Percentiles rank a stretch among this genome's conserved stretches.
Conservation (phyloP, 37 sponge, comb jelly and placozoan genomes). For the Axinella damicornis region DNA sequence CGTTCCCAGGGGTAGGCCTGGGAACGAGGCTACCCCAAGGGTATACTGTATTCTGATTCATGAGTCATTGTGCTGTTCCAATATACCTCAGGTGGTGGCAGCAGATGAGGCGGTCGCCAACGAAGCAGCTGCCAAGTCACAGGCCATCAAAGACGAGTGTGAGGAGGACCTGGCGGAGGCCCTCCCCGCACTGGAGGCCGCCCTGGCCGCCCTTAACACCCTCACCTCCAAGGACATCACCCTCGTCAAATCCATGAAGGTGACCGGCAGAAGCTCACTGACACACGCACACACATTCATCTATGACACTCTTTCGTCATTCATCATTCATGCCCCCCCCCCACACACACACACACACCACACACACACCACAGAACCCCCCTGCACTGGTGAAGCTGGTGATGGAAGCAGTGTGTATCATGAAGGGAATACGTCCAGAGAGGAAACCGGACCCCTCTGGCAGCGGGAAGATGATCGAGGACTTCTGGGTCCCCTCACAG, state of each 20-base stretch:
- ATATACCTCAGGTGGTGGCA: constrained; percentile 83
- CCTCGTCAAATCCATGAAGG: constrained; percentile 98
- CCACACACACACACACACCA: not conserved
- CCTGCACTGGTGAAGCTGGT: constrained; percentile 91
- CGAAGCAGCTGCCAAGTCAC: constrained; percentile 89
- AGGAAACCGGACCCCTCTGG: constrained; percentile 97
- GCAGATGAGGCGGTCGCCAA: constrained; percentile 98
- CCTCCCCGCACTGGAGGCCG: constrained; percentile 96
- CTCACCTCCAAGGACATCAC: constrained; percentile 97
- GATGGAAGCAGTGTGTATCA: constrained; percentile 98
- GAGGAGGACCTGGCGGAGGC: constrained; percentile 97
- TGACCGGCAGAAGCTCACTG: not conserved
- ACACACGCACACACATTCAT: not conserved
- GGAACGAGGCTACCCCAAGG: too few relatives aligned
- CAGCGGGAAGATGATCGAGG: constrained; percentile 96
- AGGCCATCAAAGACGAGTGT: constrained; percentile 98
- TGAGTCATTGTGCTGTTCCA: too few relatives aligned
- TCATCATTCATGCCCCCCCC: not conserved
- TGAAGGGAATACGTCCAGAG: constrained; percentile 93
- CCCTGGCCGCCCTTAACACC: constrained; percentile 96
- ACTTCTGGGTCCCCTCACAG: constrained; percentile 98
- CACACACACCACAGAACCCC: constrained; percentile 72
- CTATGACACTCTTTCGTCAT: not conserved
- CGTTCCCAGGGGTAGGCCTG: too few relatives aligned
- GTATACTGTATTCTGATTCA: too few relatives aligned